Conservation (phyloP, 2,113 vertebrate genomes). For the Zosterops japonicus region DNA sequence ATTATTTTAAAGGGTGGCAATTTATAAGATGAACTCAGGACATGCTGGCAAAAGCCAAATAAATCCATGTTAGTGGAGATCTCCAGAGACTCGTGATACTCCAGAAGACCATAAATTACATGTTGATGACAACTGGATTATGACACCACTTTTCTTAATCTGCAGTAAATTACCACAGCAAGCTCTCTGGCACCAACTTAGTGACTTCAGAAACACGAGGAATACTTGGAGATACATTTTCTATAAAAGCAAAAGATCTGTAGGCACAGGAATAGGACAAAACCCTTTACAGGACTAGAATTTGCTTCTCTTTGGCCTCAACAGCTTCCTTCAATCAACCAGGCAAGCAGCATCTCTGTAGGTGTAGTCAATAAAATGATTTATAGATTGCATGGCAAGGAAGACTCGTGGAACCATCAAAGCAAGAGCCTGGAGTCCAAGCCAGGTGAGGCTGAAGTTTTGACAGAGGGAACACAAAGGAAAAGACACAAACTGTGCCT, state of each 20-base stretch:
- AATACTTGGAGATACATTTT: neutral
- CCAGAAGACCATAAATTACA: neutral
- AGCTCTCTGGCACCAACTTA: neutral
- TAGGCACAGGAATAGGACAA: neutral
- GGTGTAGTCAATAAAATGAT: neutral
- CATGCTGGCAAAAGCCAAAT: neutral
- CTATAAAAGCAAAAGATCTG: neutral
- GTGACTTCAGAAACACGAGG: neutral
- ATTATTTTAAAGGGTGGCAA: neutral
- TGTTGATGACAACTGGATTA: constrained; percentile 1
- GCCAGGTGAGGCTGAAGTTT: neutral
- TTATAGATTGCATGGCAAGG: neutral
- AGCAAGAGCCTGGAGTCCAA: neutral
- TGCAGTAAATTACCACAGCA: neutral
- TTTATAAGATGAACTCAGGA: constrained; percentile 24
- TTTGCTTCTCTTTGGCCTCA: neutral
- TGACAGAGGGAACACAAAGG: neutral
- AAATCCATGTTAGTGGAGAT: constrained; percentile 1
- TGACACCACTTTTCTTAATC: neutral
- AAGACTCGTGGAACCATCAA: neutral
- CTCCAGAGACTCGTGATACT: neutral
- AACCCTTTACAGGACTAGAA: neutral
- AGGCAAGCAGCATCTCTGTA: neutral
- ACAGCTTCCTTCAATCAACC: neutral
- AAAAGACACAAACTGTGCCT: neutral